phyloP scores from a whole-genome alignment of 1,140 invertebrate species.

The Thrips palmi region DNA sequence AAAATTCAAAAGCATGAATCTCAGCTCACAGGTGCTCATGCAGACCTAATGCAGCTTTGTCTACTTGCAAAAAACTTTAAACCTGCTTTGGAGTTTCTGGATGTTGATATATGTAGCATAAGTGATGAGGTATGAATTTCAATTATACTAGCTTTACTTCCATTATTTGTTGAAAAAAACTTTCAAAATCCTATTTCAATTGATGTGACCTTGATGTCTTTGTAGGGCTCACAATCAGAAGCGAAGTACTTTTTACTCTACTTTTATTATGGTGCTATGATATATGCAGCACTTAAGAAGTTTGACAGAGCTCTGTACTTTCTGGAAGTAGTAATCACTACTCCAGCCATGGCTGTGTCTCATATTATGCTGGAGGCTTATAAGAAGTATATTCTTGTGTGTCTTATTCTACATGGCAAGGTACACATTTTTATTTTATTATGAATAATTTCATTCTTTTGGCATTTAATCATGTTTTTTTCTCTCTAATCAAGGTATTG shows the following conservation, averaged over 20 bases:
- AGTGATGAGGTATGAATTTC: conserved; percentile 46
- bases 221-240: conserved; percentile 60
- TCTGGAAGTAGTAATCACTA: conserved; percentile 86
- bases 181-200: conserved; percentile 1
- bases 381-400: conserved; percentile 88
- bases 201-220: conserved; percentile 10
- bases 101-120: conserved; percentile 82
- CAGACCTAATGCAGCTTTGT: conserved; percentile 83
- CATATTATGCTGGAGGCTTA: conserved; percentile 94
- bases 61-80: conserved; percentile 82
- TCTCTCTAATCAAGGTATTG: conserved; percentile 31
- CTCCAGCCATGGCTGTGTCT: conserved; percentile 80
- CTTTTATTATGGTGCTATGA: conserved; percentile 96
- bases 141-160: background rate
- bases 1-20: conserved; percentile 75
- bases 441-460: conserved; percentile 3
- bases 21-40: conserved; percentile 84
- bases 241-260: conserved; percentile 85
- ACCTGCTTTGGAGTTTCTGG: conserved; percentile 72
- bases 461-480: conserved; percentile 1
- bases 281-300: conserved; percentile 82
- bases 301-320: conserved; percentile 85
- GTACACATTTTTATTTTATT: conserved; percentile 22
- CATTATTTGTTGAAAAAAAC: conserved; percentile 5
- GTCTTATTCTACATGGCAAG: conserved; percentile 79